These are phyloP conservation scores for Andricus quercusramuli DNA, from an alignment of 2,888 invertebrate species.

Conservation along the genomic window DNA sequence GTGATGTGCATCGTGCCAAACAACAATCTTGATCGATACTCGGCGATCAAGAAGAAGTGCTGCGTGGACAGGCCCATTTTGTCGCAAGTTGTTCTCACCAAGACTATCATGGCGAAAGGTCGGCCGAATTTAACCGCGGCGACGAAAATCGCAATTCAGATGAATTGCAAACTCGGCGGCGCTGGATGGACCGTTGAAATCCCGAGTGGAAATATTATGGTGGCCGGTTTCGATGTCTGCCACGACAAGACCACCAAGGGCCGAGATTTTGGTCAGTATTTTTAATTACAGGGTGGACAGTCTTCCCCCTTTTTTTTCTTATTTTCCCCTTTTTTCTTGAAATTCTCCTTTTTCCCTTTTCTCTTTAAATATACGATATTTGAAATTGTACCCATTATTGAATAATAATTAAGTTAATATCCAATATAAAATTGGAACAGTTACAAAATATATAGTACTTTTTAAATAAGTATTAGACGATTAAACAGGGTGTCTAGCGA, in stretches of 20 bases:
- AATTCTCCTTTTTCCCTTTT: no score
- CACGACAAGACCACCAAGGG: conserved; percentile 86
- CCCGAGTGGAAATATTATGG: conserved; percentile 86
- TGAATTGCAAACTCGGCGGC: conserved; percentile 96
- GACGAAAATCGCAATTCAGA: conserved; percentile 95
- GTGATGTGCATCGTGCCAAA: conserved; percentile 85
- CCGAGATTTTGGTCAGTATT: conserved; percentile 75
- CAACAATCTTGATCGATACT: conserved; percentile 86
- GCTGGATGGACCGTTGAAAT: conserved; percentile 91
- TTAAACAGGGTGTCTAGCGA: no score
- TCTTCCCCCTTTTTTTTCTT: no score
- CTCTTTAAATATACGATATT: no score
- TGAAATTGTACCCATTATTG: no score
- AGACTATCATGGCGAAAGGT: conserved; percentile 82
- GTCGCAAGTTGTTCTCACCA: conserved; percentile 82
- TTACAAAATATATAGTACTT: no score
- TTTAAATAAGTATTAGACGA: no score
- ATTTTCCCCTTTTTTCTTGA: no score
- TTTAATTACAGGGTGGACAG: no score
- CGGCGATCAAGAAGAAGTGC: conserved; percentile 93
- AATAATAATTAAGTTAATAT: no score
- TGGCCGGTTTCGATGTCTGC: conserved; percentile 93
- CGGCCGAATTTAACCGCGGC: conserved; percentile 86
- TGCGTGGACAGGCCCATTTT: conserved; percentile 87
- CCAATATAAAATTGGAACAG: no score